A percentile compares a stretch with the other conserved stretches of the same genome.
Conservation (phyloP, 1,140 invertebrate species). For the Heliothis virescens region DNA sequence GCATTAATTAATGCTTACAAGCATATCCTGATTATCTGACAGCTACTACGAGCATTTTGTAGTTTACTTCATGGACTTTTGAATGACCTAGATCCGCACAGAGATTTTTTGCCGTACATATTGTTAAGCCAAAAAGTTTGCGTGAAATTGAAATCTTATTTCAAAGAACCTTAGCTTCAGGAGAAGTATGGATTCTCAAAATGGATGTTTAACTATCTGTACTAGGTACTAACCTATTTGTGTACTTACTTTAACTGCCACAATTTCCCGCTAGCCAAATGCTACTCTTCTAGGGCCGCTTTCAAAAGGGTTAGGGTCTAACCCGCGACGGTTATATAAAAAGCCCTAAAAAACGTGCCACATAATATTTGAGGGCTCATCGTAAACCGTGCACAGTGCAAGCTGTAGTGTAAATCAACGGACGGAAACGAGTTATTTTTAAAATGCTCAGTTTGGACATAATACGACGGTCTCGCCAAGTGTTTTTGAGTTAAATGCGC, state of each 20-base stretch:
- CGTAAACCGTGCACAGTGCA: constrained; percentile 6
- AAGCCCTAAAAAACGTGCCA: not conserved
- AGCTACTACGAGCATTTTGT: too few relatives aligned
- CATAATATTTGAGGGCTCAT: constrained; percentile 25
- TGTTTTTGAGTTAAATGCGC: constrained; percentile 23
- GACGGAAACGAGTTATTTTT: constrained; percentile 35
- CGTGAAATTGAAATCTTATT: too few relatives aligned
- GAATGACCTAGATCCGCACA: too few relatives aligned
- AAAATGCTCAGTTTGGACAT: constrained; percentile 37
- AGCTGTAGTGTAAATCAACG: constrained; percentile 28
- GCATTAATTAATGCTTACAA: too few relatives aligned
- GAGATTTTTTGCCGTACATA: too few relatives aligned
- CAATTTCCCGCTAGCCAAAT: not conserved
- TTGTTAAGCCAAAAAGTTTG: too few relatives aligned
- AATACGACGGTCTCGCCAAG: constrained; percentile 7
- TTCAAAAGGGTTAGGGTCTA: constrained; percentile 9
- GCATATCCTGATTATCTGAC: too few relatives aligned
- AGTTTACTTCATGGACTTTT: too few relatives aligned
- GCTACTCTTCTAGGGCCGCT: not conserved
- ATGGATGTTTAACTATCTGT: too few relatives aligned
- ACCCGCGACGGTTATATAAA: constrained; percentile 24
- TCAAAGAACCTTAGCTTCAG: too few relatives aligned
- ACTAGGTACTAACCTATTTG: too few relatives aligned
- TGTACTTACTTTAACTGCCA: not conserved
- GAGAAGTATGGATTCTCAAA: too few relatives aligned